Evolutionary conservation across 1,140 invertebrate genomes (phyloP), one percentile per base, ranked within the genome.

Genomic region (Stegodyphus dumicola): DNA sequence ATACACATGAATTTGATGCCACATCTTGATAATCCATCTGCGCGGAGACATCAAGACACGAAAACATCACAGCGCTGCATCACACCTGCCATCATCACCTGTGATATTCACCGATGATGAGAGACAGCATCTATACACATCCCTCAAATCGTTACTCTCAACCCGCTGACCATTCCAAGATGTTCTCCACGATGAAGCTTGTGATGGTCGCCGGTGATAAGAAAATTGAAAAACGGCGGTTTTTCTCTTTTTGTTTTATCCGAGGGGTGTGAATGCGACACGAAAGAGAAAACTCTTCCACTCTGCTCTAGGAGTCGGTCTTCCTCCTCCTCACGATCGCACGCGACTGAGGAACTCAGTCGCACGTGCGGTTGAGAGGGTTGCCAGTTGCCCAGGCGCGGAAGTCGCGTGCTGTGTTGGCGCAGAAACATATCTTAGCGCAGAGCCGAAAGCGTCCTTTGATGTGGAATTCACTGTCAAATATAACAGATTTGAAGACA

Each of bases 281-380:
- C 33, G 33, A 33, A 33, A 33, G 33, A 33, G 33, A 33, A 33
- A 33, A 60, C 56, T 60, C 56, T 15, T 60, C 56, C 9, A 11
- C 18, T 52, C 69, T 48, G 33, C 33, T 52, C 7, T 69, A 52
- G 70, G 80, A 75, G n/a, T 53, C 11, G 11, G n/a, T 70, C 67
- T 83, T 56, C 56, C 69, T 53, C 56, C 80, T 75, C 60, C 80
- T 74, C 33, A 53, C 49, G 53, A 60, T 83, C 71, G 80, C 80
- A 83, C 80, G 80, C 80, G 80, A 83, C 80, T 83, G 80, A 67
- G 52, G n/a, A 66, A 53, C 10, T 17, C 17, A 7, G 56, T 15
- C 80, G 17, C 80, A 83, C 80, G 80, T 83, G 80, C 80, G 75
- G 75, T 60, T 66, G 70, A 83, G 65, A 83, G 80, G 80, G 80